Evolutionary conservation across 2,797 vertebrate genomes (phyloP).

Genomic region (Enteromius trimaculatus): DNA sequence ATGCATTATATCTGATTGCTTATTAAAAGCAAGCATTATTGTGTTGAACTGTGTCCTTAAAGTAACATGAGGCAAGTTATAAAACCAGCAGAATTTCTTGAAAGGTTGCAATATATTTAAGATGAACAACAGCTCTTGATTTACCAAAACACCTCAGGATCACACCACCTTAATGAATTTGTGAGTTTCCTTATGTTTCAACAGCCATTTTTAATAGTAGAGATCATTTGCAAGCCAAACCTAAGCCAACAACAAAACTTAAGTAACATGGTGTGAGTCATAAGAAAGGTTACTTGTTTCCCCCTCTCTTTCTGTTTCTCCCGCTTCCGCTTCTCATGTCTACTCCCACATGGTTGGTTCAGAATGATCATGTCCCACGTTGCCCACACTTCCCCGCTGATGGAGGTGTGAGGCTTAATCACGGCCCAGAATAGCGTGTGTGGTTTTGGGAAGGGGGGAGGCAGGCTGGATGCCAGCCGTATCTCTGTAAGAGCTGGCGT

Average conservation of each 20-base stretch:
- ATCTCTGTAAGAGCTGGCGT: constrained; percentile 43
- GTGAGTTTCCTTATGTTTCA: background rate
- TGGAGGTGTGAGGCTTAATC: constrained; percentile 57
- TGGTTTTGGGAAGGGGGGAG: constrained; percentile 50
- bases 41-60: background rate
- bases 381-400: constrained; percentile 41
- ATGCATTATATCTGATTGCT: background rate
- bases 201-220: constrained; percentile 1
- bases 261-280: constrained; percentile 38
- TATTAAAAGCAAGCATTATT: background rate
- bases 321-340: constrained; percentile 35
- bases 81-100: background rate
- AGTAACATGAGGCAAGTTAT: background rate
- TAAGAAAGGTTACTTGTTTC: constrained; percentile 27
- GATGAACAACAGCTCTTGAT: background rate
- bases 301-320: constrained; percentile 13
- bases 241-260: constrained; percentile 34
- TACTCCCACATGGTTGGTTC: constrained; percentile 42
- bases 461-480: constrained; percentile 50
- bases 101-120: background rate
- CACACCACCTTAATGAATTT: background rate
- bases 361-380: constrained; percentile 49
- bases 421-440: constrained; percentile 51
- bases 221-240: constrained; percentile 25
- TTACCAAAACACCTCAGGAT: background rate